A percentile compares a stretch with the other conserved stretches of the same genome.
Evolutionary conservation across 64 coral and sea anemone species (phyloP).

Genomic region (Cladopsammia gracilis): DNA sequence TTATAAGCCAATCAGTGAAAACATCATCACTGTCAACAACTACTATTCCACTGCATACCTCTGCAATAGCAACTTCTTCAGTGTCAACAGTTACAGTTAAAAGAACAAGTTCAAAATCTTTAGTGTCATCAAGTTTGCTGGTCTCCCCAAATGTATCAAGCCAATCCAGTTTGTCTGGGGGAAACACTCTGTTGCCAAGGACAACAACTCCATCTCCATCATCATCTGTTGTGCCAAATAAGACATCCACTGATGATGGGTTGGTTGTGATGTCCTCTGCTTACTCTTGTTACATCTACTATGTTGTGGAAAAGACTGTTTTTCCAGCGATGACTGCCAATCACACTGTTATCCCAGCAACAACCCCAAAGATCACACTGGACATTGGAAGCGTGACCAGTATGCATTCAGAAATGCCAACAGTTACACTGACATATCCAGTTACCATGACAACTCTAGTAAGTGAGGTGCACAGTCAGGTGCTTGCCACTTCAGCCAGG

Average conservation of each 20-base stretch:
- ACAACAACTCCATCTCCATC: neutral
- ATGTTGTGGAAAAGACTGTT: conserved; percentile 50
- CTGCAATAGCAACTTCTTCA: neutral
- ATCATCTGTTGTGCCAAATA: neutral
- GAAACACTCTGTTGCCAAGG: neutral
- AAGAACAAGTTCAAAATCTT: neutral
- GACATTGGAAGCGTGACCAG: neutral
- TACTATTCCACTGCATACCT: too few species aligned
- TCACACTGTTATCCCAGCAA: neutral
- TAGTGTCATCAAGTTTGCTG: neutral
- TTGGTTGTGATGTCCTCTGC: conserved; percentile 44
- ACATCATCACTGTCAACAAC: too few species aligned
- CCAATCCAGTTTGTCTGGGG: neutral
- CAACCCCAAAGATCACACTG: conserved; percentile 9
- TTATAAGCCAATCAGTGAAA: too few species aligned
- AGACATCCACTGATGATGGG: conserved; percentile 26
- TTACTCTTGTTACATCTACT: conserved; percentile 71
- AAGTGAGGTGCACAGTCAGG: neutral
- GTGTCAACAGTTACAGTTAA: neutral
- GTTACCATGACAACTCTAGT: conserved; percentile 20
- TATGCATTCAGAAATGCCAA: neutral
- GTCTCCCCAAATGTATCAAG: neutral
- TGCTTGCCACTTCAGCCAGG: neutral
- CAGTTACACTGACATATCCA: conserved; percentile 17
- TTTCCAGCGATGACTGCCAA: conserved; percentile 21